Base-by-base conservation (phyloP, 1,140 invertebrate species). In the Sarcophaga bullata region DNA sequence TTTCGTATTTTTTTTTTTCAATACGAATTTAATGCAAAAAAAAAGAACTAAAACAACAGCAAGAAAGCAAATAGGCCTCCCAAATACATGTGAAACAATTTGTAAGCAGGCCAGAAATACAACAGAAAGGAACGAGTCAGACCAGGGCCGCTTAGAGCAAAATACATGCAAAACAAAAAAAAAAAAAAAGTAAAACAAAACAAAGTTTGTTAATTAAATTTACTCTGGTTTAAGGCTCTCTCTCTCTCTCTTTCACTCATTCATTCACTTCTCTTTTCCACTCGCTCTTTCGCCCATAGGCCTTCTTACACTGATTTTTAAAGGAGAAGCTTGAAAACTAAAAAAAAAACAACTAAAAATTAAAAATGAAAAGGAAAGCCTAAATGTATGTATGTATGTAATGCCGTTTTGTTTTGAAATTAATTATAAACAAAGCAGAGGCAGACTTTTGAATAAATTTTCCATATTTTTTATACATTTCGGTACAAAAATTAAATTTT, bases 141-240 rank as follows among this genome's bases (percentile, higher is more conserved):
- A 46, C 68, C 68, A 73, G 11, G 48, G 48, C 25, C 25, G 25
- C 25, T 37, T 37, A 37, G 4, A 37, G 25, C 25, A 37, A 37
- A 37, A 37, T 37, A 37, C 25, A 37, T 37, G 25, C n/a, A n/a
- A n/a, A 75, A 48, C 73, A n/a, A n/a, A 76, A 76, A 37, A 37
- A 73, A 73, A 73, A 10, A 68, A 68, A 7, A 76, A 49, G 46
- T 17, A 6, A 48, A 48, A 76, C 46, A 15, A 76, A n/a, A 76
- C 15, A 76, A 76, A 76, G 46, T 76, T 76, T 76, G 73, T 76
- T 76, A 76, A 76, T 76, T 76, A 76, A 76, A 76, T 48, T 76
- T 46, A 76, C 25, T 37, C 25, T 37, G 25, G 25, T 37, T 37
- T 37, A 37, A 1, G 25, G 11, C 54, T 58, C n/a, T 58, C 13